Conservation (phyloP, 1,140 invertebrate genomes). For the Neodiprion pinetum region DNA sequence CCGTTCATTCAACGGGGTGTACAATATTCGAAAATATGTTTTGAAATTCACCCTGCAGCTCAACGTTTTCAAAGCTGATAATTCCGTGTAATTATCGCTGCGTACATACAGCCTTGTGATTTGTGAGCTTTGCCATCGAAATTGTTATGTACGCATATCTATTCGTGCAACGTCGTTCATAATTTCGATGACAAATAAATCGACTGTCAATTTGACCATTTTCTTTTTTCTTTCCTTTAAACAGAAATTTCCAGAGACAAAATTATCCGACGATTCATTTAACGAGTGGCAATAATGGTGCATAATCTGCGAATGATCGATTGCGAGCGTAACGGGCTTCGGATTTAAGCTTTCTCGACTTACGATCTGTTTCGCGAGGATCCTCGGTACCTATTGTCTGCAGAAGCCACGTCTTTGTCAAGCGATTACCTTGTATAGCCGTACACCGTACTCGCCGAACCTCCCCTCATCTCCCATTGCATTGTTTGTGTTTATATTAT, state of each 20-base stretch:
- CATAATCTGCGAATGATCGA: not conserved
- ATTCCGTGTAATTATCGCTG: constrained; percentile 20
- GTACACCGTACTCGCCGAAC: not conserved
- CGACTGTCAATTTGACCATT: not conserved
- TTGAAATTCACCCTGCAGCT: not conserved
- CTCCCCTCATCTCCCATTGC: not conserved
- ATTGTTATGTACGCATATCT: not conserved
- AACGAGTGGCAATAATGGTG: not conserved
- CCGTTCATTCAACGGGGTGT: not conserved
- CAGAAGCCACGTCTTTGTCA: constrained; percentile 24
- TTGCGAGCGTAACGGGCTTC: not conserved
- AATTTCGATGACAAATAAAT: not conserved
- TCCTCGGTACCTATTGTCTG: constrained; percentile 38
- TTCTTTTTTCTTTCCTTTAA: not conserved
- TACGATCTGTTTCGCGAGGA: constrained; percentile 29
- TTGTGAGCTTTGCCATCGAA: not conserved
- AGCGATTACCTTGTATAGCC: not conserved
- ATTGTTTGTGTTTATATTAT: constrained; percentile 45
- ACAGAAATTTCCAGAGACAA: no score
- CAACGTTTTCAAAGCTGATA: constrained; percentile 22
- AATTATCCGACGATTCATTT: no score
- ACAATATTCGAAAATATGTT: constrained; percentile 4
- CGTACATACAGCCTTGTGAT: not conserved
- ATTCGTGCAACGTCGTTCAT: no score
- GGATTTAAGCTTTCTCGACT: constrained; percentile 33